phyloP scores from a whole-genome alignment of 2,113 vertebrate species.

The Sphaerodactylus townsendi region DNA sequence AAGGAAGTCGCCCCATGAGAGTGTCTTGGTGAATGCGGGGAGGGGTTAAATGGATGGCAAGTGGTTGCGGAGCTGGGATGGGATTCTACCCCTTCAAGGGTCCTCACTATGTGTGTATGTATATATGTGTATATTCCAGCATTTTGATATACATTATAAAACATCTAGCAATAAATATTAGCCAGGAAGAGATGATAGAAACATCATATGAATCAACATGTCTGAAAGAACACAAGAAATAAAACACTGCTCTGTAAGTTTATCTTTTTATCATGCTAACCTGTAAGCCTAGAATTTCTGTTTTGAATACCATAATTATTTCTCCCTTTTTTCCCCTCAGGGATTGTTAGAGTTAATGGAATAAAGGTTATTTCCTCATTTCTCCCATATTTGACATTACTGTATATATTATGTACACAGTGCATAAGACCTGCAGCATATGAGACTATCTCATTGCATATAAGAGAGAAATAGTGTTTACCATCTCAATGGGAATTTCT shows the following conservation, averaged over 20 bases:
- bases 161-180: background rate
- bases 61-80: no score
- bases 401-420: accelerated
- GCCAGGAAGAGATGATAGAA: background rate
- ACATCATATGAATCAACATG: background rate
- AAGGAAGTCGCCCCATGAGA: no score
- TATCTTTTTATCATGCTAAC: constrained; percentile 17
- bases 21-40: no score
- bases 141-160: accelerated
- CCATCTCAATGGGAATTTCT: constrained; percentile 3
- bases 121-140: no score
- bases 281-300: background rate
- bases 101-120: no score
- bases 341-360: constrained; percentile 60
- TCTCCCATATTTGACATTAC: background rate
- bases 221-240: background rate
- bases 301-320: constrained; percentile 35
- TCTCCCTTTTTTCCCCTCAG: constrained; percentile 30
- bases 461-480: constrained; percentile 12
- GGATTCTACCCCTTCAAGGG: no score
- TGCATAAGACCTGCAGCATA: background rate
- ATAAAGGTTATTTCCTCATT: constrained; percentile 56
- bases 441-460: background rate
- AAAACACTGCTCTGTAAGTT: background rate
- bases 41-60: background rate